Base-by-base conservation (phyloP, 1,140 invertebrate species). In the Octopus sinensis region DNA sequence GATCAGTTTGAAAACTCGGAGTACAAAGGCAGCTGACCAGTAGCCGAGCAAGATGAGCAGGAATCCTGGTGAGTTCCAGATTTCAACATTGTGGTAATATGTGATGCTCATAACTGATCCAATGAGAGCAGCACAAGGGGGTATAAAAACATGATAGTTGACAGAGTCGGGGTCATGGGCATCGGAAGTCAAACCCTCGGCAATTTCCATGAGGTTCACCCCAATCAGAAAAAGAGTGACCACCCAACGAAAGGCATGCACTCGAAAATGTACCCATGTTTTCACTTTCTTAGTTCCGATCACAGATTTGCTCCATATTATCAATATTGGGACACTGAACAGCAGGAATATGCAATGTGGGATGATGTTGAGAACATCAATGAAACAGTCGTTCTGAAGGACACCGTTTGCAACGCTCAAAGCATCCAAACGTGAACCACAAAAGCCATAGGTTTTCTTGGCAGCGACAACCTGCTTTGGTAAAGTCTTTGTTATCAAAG, bases 11-110 rank as follows among this genome's bases (percentile, higher is more conserved):
- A 89, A 54, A 4, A 86, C 81, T 81, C 89, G 88, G 7, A 89
- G 78, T 13, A 84, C 83, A 51, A 86, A 71, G 23, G 86, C 81
- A 23, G 83, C 76, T 4, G 85, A 79, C 89, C 89, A 90, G 80
- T 89, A 90, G 30, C 85, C 78, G 30, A 89, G 80, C 52, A 89
- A 62, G 6, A 88, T 82, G 9, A 90, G 78, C 4, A 90, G 84
- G 80, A 89, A 89, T 83, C 84, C 84, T 23, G 89, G 88, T 3
- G 88, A 89, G 82, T 90, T 90, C 88, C 88, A 90, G 83, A 88
- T 86, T 82, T 90, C 89, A 56, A 90, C 86, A 83, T 88, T 90
- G 81, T 90, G 89, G 79, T 89, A 90, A 75, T 86, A 88, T 6
- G 88, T 80, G 51, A 90, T 86, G 12, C 84, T 86, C 6, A 87